Percentiles rank a stretch among this genome's conserved stretches.
phyloP scores from a whole-genome alignment of 2,888 invertebrate species.

The Tenodera sinensis region DNA sequence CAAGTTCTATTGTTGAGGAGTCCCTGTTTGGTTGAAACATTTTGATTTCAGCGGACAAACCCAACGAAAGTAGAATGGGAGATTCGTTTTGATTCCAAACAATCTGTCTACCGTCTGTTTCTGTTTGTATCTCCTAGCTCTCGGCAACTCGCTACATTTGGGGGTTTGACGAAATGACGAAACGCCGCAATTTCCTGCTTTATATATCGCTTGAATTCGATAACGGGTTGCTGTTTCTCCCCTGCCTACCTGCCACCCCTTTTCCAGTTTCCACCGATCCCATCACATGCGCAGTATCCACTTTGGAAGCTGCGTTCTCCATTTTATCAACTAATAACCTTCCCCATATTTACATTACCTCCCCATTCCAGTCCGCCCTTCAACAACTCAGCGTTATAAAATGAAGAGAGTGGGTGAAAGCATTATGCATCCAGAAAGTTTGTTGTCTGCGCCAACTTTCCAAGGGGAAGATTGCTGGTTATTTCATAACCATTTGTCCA shows the following conservation, averaged over 20 bases:
- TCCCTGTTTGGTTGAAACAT: no score
- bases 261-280: not conserved
- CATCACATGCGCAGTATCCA: not conserved
- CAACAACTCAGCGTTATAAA: not conserved
- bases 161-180: not conserved
- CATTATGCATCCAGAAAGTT: not conserved
- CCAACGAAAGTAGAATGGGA: not conserved
- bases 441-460: not conserved
- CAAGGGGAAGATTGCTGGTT: not conserved
- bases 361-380: not conserved
- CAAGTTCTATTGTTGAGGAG: no score
- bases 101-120: not conserved
- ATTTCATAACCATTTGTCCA: not conserved
- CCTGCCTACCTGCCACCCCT: not conserved
- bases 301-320: not conserved
- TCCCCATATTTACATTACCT: not conserved
- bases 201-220: not conserved
- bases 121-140: not conserved
- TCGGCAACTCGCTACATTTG: not conserved
- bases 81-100: not conserved
- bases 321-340: not conserved
- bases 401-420: not conserved
- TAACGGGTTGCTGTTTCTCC: not conserved
- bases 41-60: not conserved
- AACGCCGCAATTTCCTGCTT: not conserved